Evolutionary conservation across 2,113 vertebrate species (phyloP), one percentile per base, ranked within the genome.

Genomic region (Tamias sibiricus): DNA sequence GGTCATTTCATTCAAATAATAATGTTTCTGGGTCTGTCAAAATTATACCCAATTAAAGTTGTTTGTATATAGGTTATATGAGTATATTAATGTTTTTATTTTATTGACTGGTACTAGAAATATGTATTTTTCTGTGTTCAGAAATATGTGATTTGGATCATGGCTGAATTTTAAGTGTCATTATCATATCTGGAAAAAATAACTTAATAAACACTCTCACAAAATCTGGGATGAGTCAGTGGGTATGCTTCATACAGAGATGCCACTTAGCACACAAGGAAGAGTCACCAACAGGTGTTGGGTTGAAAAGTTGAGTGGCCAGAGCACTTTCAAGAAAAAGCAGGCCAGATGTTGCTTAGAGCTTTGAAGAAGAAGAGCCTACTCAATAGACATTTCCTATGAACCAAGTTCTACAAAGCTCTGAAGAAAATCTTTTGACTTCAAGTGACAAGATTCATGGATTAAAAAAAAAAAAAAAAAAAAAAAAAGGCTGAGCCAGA

Each of bases 21-120:
- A 77, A 20, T 37, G 8, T 71, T 35, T 40, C 59, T 76, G 76
- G 32, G 32, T 88, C 35, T 87, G 35, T 42, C 20, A 76, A 54
- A 74, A 92, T 96, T 44, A 89, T 91, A 68, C 9, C 13, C 81
- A 32, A 90, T 42, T 81, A 13, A 86, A 68, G 37, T 68, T 79
- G 62, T 95, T 95, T 93, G 9, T 96, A 83, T 91, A 92, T 94
- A n/a, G n/a, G 26, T 11, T 92, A 92, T 30, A 47, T 80, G 44
- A 96, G 96, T 96, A 26, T 13, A 22, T 3, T 93, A 68, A 98
- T 97, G 17, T 71, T 26, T 96, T 94, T 97, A 52, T 52, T 98
- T 57, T 98, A 95, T 66, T 81, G 79, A 40, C 62, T 92, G 85
- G 94, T 95, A 95, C 91, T 98, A 97, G 97, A 98, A 98, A 97